phyloP scores from a whole-genome alignment of 2,113 vertebrate genomes.

The Xyliphius kryptos region DNA sequence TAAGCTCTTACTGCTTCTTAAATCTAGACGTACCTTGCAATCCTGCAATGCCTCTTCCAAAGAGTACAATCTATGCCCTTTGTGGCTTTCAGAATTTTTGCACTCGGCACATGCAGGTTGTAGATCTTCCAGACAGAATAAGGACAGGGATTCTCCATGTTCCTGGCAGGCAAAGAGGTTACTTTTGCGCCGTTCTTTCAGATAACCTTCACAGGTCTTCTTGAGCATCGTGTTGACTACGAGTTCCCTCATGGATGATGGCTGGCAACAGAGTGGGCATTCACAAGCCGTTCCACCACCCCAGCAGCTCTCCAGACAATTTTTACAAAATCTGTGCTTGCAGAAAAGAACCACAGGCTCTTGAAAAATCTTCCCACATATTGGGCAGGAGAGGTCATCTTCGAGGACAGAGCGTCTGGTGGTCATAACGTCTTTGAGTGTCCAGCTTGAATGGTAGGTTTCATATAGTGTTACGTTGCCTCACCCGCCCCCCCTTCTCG shows the following conservation, averaged over 20 bases:
- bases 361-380: constrained; percentile 57
- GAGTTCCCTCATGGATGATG: constrained; percentile 59
- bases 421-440: constrained; percentile 51
- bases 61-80: constrained; percentile 60
- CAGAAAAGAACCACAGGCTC: constrained; percentile 60
- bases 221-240: constrained; percentile 53
- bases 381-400: constrained; percentile 61
- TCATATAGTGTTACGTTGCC: constrained; percentile 38
- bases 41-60: constrained; percentile 61
- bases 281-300: constrained; percentile 37
- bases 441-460: constrained; percentile 28
- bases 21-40: constrained; percentile 61
- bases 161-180: constrained; percentile 57
- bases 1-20: constrained; percentile 4
- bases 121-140: constrained; percentile 67
- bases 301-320: constrained; percentile 56
- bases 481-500: too few species aligned
- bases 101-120: constrained; percentile 60
- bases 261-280: constrained; percentile 60
- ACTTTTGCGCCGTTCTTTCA: constrained; percentile 44
- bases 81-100: constrained; percentile 52
- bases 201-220: constrained; percentile 58
- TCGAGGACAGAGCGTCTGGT: constrained; percentile 45
- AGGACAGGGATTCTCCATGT: constrained; percentile 57
- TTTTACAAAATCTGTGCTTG: constrained; percentile 60